A percentile compares a stretch with the other conserved stretches of the same genome.
These are phyloP conservation scores for Nomada fucata DNA, from an alignment of 2,888 invertebrate species.

Conservation along the genomic window DNA sequence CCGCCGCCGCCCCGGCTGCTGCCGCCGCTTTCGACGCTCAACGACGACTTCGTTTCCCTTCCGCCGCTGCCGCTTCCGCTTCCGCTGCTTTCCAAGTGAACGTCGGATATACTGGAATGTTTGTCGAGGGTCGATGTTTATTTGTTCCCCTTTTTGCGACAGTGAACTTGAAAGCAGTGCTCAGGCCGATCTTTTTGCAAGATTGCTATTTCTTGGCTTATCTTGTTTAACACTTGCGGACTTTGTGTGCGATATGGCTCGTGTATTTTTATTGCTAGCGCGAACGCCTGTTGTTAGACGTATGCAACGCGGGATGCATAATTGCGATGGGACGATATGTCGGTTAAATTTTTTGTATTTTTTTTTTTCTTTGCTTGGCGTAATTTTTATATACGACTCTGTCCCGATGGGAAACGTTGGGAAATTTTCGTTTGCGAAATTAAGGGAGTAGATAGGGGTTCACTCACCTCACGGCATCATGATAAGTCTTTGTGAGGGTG, in stretches of 20 bases:
- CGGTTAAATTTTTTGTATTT: too few relatives aligned
- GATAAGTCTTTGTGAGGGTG: constrained; percentile 80
- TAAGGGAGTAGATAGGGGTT: not conserved
- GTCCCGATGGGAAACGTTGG: not conserved
- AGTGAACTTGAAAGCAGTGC: not conserved
- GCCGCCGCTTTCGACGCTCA: constrained; percentile 88
- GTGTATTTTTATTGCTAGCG: too few relatives aligned
- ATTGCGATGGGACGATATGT: too few relatives aligned
- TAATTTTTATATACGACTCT: not conserved
- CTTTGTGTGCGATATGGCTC: too few relatives aligned
- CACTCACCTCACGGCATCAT: constrained; percentile 87
- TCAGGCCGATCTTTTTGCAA: not conserved
- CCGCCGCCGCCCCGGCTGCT: constrained; percentile 85
- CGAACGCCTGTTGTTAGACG: too few relatives aligned
- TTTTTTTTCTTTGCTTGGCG: not conserved
- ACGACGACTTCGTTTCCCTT: constrained; percentile 86
- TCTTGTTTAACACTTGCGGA: too few relatives aligned
- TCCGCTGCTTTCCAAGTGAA: constrained; percentile 87
- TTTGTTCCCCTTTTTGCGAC: not conserved
- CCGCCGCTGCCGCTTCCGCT: constrained; percentile 85
- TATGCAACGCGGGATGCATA: too few relatives aligned
- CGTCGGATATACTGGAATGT: constrained; percentile 88
- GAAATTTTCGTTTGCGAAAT: not conserved
- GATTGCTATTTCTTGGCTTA: too few relatives aligned
- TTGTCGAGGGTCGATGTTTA: not conserved